Conservation (phyloP, 1,140 invertebrate species). For the Drosophila ogumai region DNA sequence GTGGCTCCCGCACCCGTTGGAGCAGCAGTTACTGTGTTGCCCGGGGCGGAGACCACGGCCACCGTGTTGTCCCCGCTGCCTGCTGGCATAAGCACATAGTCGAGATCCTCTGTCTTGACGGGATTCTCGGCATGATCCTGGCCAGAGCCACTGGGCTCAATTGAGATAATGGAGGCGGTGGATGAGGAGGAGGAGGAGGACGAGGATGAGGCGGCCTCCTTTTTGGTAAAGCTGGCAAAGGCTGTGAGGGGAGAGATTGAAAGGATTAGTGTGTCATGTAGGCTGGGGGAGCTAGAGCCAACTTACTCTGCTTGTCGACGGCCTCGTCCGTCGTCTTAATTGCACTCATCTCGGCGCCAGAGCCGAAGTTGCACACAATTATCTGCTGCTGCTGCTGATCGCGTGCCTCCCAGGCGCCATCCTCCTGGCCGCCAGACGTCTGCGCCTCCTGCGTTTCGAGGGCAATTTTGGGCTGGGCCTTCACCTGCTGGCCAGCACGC, state of each 20-base stretch:
- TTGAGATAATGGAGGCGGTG: conserved; percentile 67
- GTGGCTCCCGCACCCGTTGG: neutral
- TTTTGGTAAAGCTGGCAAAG: conserved; percentile 77
- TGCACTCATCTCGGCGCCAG: conserved; percentile 55
- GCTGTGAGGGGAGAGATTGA: conserved; percentile 11
- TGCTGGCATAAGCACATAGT: conserved; percentile 56
- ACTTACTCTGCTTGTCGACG: conserved; percentile 71
- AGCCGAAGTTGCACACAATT: conserved; percentile 60
- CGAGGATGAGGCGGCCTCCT: conserved; percentile 53
- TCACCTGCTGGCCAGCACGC: conserved; percentile 18
- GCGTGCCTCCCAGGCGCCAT: conserved; percentile 46
- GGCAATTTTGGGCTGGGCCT: conserved; percentile 11
- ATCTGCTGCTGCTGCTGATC: conserved; percentile 58
- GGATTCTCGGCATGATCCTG: conserved; percentile 26
- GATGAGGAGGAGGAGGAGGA: conserved; percentile 61
- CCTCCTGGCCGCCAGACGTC: neutral
- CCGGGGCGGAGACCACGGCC: neutral
- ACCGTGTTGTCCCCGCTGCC: neutral
- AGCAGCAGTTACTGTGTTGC: neutral
- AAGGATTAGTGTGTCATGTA: neutral
- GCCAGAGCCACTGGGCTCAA: conserved; percentile 46
- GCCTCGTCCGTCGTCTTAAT: conserved; percentile 67
- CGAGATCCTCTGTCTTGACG: conserved; percentile 53
- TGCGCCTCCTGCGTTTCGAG: conserved; percentile 22
- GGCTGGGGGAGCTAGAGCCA: too few species aligned